These are phyloP conservation scores for Caenorhabditis afra DNA, from an alignment of 2,888 invertebrate genomes.

Conservation along the genomic window DNA sequence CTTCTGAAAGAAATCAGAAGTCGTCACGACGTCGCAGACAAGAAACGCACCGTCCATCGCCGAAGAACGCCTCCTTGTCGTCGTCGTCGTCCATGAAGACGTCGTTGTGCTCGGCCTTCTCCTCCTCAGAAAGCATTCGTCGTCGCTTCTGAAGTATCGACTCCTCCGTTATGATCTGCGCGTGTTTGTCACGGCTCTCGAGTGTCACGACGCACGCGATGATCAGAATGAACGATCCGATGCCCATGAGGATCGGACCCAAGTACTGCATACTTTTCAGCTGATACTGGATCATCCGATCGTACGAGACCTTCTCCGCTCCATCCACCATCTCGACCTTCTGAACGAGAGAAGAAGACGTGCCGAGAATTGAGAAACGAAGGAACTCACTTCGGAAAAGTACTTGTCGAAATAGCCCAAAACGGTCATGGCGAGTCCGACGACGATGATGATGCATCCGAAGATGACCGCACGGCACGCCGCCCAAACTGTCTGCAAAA, in stretches of 20 bases:
- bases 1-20: conserved; percentile 30
- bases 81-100: conserved; percentile 53
- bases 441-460: conserved; percentile 89
- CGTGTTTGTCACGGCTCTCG: conserved; percentile 93
- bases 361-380: no score
- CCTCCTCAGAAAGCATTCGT: conserved; percentile 40
- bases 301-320: conserved; percentile 52
- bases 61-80: conserved; percentile 43
- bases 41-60: conserved; percentile 36
- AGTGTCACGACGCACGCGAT: conserved; percentile 99
- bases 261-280: conserved; percentile 85
- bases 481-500: conserved; percentile 86
- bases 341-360: no score
- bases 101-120: conserved; percentile 51
- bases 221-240: conserved; percentile 96
- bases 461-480: conserved; percentile 93
- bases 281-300: conserved; percentile 67
- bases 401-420: conserved; percentile 84
- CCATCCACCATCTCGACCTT: conserved; percentile 56
- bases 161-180: conserved; percentile 81
- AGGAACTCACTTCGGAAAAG: conserved; percentile 70
- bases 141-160: conserved; percentile 48
- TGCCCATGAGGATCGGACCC: conserved; percentile 98
- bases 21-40: no score
- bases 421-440: conserved; percentile 94